Evolutionary conservation across 2,797 vertebrate genomes (phyloP).

Genomic region (Serranus cabrilla): DNA sequence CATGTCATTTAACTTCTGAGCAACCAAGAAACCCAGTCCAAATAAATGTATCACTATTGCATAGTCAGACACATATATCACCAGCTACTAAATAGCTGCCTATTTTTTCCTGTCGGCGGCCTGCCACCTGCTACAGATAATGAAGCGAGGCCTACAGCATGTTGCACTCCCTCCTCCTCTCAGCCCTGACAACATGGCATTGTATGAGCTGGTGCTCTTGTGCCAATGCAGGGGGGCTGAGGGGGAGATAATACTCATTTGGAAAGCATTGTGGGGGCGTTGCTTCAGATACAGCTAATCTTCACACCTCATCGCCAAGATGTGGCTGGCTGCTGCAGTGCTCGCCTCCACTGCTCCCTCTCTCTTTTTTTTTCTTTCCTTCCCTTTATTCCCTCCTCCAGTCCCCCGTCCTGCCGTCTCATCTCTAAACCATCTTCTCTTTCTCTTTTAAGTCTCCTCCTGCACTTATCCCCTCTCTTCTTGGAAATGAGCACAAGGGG

Average conservation of each 20-base stretch:
- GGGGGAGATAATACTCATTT: conserved; percentile 73
- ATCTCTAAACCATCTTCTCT: conserved; percentile 4
- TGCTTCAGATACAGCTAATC: conserved; percentile 79
- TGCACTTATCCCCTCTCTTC: conserved; percentile 10
- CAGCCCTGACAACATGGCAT: conserved; percentile 60
- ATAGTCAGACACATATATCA: conserved; percentile 49
- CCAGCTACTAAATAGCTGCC: conserved; percentile 37
- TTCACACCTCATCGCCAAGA: conserved; percentile 71
- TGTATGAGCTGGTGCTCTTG: conserved; percentile 60
- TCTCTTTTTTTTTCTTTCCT: neutral
- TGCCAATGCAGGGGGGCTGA: conserved; percentile 43
- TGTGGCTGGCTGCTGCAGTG: conserved; percentile 45
- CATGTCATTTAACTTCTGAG: neutral
- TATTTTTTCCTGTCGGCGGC: conserved; percentile 56
- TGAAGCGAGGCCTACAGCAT: conserved; percentile 49
- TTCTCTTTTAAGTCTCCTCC: neutral
- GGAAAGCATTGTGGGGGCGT: conserved; percentile 75
- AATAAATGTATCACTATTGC: conserved; percentile 2
- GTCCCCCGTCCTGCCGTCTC: conserved; percentile 20
- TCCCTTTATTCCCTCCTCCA: neutral
- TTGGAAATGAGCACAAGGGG: conserved; percentile 9
- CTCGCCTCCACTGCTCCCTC: neutral
- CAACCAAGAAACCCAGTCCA: neutral
- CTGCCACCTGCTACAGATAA: conserved; percentile 72
- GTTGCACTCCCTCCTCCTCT: conserved; percentile 37